Conservation (phyloP, 1,140 invertebrate genomes). For the Diorhabda carinulata region DNA sequence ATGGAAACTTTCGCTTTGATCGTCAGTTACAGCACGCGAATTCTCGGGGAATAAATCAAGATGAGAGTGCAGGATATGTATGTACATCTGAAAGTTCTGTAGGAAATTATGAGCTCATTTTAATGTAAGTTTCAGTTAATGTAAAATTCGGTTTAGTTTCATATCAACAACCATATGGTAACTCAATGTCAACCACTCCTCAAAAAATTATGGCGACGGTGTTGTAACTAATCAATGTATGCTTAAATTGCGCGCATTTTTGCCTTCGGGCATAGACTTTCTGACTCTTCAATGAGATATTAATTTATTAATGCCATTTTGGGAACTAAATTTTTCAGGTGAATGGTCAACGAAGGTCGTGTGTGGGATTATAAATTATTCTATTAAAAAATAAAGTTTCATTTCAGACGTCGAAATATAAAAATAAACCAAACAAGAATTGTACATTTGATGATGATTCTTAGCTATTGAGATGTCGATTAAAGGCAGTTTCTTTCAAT, state of each 20-base stretch:
- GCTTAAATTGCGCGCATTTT: conserved; percentile 2
- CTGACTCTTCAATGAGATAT: conserved; percentile 6
- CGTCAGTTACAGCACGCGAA: background rate
- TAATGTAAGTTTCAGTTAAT: background rate
- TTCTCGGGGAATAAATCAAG: background rate
- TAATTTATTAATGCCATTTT: conserved; percentile 1
- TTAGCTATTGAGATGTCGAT: too few species aligned
- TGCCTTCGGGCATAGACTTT: conserved; percentile 8
- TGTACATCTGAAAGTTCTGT: background rate
- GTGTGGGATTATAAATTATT: background rate
- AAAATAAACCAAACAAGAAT: too few species aligned
- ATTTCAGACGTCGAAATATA: too few species aligned
- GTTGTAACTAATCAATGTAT: conserved; percentile 11
- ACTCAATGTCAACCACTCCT: conserved; percentile 30
- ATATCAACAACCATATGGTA: conserved; percentile 24
- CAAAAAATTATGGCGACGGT: background rate
- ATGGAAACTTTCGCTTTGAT: background rate
- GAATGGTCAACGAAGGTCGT: background rate
- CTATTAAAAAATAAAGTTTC: too few species aligned
- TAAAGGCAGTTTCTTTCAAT: too few species aligned
- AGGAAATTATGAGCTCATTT: background rate
- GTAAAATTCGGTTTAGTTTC: background rate
- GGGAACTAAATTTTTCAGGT: background rate
- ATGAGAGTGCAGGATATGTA: background rate
- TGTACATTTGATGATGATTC: too few species aligned